Base-by-base conservation (phyloP, 2,113 vertebrate species). In the Ivindomyrus marchei region DNA sequence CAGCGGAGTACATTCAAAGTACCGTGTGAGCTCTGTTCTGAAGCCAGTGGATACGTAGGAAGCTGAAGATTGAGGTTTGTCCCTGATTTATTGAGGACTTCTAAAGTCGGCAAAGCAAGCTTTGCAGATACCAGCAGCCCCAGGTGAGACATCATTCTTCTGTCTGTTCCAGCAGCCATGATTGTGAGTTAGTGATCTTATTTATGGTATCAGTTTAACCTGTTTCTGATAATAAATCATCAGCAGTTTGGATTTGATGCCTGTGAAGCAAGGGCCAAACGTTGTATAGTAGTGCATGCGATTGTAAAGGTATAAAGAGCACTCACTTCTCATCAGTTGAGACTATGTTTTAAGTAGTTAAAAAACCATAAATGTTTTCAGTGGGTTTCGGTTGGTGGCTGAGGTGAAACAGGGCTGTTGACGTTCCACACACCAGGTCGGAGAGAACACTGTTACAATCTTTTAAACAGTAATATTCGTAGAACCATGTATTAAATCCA, bases 1-100 rank as follows among this genome's bases (percentile, higher is more conserved):
- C 91, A 89, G 92, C 93, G 89, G 93, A 94, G 91, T 90, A 2
- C 11, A 92, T 92, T 31, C 46, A 15, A n/a, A 49, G 19, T 50
- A 47, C 10, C 1, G 85, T 45, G 24, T 50, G 19, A 49, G n/a
- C 85, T 86, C 46, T 15, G 21, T 50, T 49, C 24, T 10, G 46
- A 50, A 27, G 91, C 88, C 85, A 91, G 86, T 90, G 85, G 53
- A 45, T 2, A n/a, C 62, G 3, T 39, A 80, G 42, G 47, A 49
- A 17, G 31, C 45, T 50, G 47, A 50, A 21, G 84, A 86, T 19
- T 46, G 42, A 1, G 24, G 45, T 49, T 24, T 21, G 2, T 49
- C 45, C 19, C 45, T 86, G 85, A 83, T 39, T 39, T 42, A 42
- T 39, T 42, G 77, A 83, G 7, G 77, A 83, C 36, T 39, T 21